A percentile compares a stretch with the other conserved stretches of the same genome.
These are phyloP conservation scores for Saccostrea cuccullata DNA, from an alignment of 1,140 invertebrate species.

Conservation along the genomic window DNA sequence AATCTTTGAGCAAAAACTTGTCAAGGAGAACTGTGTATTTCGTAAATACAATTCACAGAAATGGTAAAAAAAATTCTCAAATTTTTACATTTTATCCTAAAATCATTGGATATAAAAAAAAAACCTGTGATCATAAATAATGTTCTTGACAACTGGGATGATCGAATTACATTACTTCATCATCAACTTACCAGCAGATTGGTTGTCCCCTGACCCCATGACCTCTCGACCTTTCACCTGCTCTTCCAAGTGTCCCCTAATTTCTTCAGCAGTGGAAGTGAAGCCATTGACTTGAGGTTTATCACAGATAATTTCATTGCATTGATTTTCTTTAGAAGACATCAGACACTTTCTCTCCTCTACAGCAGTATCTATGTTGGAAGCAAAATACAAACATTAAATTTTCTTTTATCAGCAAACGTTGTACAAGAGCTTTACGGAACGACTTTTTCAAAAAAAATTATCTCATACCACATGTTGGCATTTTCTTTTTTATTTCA, in stretches of 20 bases:
- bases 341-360: constrained; percentile 2
- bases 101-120: too few relatives aligned
- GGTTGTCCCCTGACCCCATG: neutral
- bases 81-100: too few relatives aligned
- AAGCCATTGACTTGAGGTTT: constrained; percentile 9
- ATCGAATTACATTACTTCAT: neutral
- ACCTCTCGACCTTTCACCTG: constrained; percentile 22
- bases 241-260: neutral
- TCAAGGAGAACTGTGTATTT: too few relatives aligned
- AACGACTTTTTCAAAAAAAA: neutral
- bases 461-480: neutral
- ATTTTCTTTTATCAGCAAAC: neutral
- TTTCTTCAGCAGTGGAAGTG: constrained; percentile 19
- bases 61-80: too few relatives aligned
- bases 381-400: neutral
- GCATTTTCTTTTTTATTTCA: neutral
- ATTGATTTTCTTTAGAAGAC: constrained; percentile 30
- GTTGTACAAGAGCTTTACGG: neutral
- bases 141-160: too few relatives aligned
- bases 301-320: constrained; percentile 31
- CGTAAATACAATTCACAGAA: too few relatives aligned
- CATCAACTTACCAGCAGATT: neutral
- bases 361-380: neutral
- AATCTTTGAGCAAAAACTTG: too few relatives aligned
- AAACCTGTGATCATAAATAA: too few relatives aligned